Percentiles rank a stretch among this genome's conserved stretches.
Evolutionary conservation across 2,113 vertebrate species (phyloP).

Genomic region (Bufo bufo): DNA sequence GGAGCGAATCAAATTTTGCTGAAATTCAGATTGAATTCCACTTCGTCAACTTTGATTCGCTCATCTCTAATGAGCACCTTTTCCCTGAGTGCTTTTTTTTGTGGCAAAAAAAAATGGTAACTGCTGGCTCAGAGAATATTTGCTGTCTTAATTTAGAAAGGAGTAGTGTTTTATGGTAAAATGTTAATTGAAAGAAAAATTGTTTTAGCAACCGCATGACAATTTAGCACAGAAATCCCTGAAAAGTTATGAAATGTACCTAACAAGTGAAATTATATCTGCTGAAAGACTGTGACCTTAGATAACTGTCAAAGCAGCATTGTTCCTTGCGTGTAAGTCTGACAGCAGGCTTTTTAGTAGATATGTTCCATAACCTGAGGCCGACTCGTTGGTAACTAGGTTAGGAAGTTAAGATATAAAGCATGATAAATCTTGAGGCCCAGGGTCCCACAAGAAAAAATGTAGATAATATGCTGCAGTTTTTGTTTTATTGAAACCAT

Average conservation of each 20-base stretch:
- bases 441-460: background rate
- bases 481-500: slow-evolving; percentile 16
- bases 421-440: slow-evolving; percentile 21
- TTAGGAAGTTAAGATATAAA: slow-evolving; percentile 33
- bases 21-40: no score
- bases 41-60: no score
- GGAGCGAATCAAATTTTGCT: no score
- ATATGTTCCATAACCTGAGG: slow-evolving; percentile 25
- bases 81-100: slow-evolving; percentile 9
- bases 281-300: slow-evolving; percentile 42
- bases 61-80: background rate
- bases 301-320: slow-evolving; percentile 25
- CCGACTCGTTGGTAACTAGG: slow-evolving; percentile 23
- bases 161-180: slow-evolving; percentile 18
- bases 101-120: background rate
- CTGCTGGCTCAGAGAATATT: background rate
- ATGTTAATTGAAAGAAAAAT: slow-evolving; percentile 47
- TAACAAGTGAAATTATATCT: slow-evolving; percentile 23
- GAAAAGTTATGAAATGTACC: slow-evolving; percentile 27
- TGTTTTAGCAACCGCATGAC: slow-evolving; percentile 21
- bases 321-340: slow-evolving; percentile 17
- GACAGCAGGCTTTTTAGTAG: background rate
- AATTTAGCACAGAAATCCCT: slow-evolving; percentile 14
- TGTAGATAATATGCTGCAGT: background rate
- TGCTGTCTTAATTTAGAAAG: slow-evolving; percentile 7